Evolutionary conservation across 2,113 vertebrate genomes (phyloP).

Genomic region (Echinops telfairi): DNA sequence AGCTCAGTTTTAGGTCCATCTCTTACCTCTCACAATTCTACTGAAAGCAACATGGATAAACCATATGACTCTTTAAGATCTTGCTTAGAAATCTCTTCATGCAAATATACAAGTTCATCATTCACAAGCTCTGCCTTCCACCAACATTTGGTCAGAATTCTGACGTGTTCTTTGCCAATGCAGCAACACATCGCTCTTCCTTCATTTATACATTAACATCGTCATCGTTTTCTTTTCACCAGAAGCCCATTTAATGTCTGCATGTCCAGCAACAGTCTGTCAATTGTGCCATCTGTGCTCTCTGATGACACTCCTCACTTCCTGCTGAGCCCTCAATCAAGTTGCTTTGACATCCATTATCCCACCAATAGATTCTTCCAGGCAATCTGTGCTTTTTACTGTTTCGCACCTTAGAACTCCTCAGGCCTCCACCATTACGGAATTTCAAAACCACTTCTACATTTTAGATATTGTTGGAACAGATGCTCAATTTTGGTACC

Average conservation of each 20-base stretch:
- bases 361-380: background rate
- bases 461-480: background rate
- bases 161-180: background rate
- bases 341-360: background rate
- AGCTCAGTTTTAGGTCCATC: background rate
- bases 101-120: background rate
- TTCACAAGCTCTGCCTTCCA: background rate
- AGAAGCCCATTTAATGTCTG: background rate
- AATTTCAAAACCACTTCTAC: background rate
- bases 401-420: background rate
- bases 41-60: too few species aligned
- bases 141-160: background rate
- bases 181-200: background rate
- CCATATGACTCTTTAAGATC: background rate
- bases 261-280: background rate
- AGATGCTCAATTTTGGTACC: too few species aligned
- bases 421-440: background rate
- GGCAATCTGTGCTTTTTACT: background rate
- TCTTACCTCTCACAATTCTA: background rate
- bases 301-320: background rate
- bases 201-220: background rate
- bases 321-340: background rate
- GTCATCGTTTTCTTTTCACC: background rate
- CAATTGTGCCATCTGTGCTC: background rate
- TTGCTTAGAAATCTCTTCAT: background rate